Conservation (phyloP, 2,113 vertebrate species). For the Pygoscelis antarcticus region DNA sequence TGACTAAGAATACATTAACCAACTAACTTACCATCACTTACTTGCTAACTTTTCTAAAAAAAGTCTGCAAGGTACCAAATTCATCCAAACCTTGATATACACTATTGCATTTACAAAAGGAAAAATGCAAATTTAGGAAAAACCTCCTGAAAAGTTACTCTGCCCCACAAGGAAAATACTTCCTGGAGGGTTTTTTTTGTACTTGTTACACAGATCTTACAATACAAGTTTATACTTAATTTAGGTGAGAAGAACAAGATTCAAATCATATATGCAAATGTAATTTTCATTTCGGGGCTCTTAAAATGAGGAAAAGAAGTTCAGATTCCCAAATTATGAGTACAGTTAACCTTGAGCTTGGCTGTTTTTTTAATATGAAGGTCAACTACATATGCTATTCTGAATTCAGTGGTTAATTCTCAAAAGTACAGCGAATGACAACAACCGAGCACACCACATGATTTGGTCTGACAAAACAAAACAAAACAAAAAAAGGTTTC, state of each 20-base stretch:
- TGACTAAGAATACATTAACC: neutral
- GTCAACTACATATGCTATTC: neutral
- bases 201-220: neutral
- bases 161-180: neutral
- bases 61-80: neutral
- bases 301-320: neutral
- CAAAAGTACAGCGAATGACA: neutral
- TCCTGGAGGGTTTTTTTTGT: neutral
- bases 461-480: neutral
- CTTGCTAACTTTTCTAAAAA: neutral
- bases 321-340: neutral
- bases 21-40: neutral
- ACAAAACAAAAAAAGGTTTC: neutral
- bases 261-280: neutral
- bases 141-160: neutral
- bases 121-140: neutral
- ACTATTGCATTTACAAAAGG: neutral
- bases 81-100: neutral
- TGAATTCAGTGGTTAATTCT: neutral
- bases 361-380: neutral
- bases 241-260: neutral
- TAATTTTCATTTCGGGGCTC: neutral
- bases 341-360: neutral
- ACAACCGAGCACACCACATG: neutral
- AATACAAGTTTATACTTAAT: neutral